Conservation (phyloP, 92 coral and sea anemone species). For the Epizoanthus scotinus region DNA sequence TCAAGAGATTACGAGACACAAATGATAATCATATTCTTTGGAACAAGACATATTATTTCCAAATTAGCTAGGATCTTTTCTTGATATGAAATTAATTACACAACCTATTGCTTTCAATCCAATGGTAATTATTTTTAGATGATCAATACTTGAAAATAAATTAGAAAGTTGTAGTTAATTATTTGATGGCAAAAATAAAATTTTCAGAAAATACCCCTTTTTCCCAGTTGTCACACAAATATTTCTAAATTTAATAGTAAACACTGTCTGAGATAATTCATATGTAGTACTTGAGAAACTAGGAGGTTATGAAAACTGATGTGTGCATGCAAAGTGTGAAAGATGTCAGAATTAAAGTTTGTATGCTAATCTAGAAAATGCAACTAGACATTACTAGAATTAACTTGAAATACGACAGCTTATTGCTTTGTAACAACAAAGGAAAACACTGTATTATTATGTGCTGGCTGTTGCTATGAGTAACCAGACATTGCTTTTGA, state of each 20-base stretch:
- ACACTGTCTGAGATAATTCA: background rate
- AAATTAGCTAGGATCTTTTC: too few relatives aligned
- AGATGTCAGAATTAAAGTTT: background rate
- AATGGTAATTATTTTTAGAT: too few relatives aligned
- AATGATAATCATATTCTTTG: too few relatives aligned
- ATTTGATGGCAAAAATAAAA: too few relatives aligned
- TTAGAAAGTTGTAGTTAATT: too few relatives aligned
- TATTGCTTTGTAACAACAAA: slow-evolving; percentile 29
- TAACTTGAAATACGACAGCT: background rate
- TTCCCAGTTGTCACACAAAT: background rate
- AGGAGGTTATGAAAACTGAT: background rate
- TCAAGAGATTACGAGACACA: too few relatives aligned
- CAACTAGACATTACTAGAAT: slow-evolving; percentile 28
- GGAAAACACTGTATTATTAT: slow-evolving; percentile 13
- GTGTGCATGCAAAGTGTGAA: background rate
- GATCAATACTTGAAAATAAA: too few relatives aligned
- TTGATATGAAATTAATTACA: too few relatives aligned
- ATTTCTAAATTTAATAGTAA: background rate
- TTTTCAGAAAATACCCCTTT: background rate
- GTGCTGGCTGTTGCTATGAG: slow-evolving; percentile 29
- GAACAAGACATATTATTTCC: too few relatives aligned
- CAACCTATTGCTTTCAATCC: too few relatives aligned
- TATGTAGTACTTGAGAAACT: background rate
- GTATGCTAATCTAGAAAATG: background rate
- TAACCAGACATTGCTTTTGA: slow-evolving; percentile 20